Conservation (phyloP, 2,797 vertebrate species). For the Anableps anableps region DNA sequence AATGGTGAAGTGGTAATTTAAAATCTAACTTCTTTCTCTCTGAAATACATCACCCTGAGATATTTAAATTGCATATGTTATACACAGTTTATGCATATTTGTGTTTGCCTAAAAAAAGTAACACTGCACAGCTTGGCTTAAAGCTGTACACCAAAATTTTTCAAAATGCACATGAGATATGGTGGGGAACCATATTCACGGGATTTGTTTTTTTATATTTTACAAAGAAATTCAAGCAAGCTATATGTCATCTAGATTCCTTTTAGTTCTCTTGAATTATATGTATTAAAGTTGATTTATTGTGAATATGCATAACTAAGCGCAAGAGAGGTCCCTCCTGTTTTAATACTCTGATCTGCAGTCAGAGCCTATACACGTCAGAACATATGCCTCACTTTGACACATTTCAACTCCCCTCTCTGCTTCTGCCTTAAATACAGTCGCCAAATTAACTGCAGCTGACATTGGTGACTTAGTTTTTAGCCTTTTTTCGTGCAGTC, state of each 20-base stretch:
- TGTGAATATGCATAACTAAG: background rate
- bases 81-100: background rate
- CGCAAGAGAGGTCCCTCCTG: background rate
- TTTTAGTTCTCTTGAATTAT: background rate
- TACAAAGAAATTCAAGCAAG: background rate
- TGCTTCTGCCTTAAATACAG: conserved; percentile 38
- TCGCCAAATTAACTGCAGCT: conserved; percentile 40
- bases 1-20: background rate
- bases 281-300: background rate
- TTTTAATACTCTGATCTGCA: conserved; percentile 18
- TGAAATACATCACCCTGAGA: background rate
- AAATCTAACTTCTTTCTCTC: background rate
- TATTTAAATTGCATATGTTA: background rate
- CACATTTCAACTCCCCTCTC: conserved; percentile 29
- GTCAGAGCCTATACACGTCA: conserved; percentile 9
- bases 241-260: background rate
- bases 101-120: background rate
- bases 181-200: background rate
- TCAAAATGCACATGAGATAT: background rate
- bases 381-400: conserved; percentile 13
- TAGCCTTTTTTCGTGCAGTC: conserved; percentile 39
- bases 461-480: conserved; percentile 51
- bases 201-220: background rate
- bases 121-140: background rate
- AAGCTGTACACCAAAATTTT: background rate